phyloP scores from a whole-genome alignment of 2,888 invertebrate species.

The Drosophila parthenogenetica region DNA sequence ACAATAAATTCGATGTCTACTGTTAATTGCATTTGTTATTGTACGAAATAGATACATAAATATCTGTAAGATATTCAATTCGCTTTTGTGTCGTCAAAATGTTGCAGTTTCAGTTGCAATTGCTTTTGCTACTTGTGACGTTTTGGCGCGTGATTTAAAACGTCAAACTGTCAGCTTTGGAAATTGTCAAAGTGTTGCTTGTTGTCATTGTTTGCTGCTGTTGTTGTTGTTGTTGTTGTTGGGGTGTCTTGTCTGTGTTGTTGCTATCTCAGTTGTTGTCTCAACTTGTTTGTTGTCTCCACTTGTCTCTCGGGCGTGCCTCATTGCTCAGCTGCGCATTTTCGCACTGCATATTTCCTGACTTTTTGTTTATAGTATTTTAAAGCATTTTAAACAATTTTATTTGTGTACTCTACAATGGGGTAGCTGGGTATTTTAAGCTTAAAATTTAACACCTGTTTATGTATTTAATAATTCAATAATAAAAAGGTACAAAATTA shows the following conservation, averaged over 20 bases:
- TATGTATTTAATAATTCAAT: too few relatives aligned
- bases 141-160: conserved; percentile 74
- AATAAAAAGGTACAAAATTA: too few relatives aligned
- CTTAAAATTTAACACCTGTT: background rate
- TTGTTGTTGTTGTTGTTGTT: conserved; percentile 1
- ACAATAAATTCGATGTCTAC: conserved; percentile 32
- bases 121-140: conserved; percentile 41
- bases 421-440: background rate
- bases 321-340: conserved; percentile 42
- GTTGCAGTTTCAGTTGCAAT: conserved; percentile 41
- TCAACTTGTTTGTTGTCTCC: conserved; percentile 46
- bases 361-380: conserved; percentile 39
- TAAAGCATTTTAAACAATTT: conserved; percentile 34
- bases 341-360: conserved; percentile 53
- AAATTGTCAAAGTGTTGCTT: conserved; percentile 54
- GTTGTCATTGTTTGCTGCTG: conserved; percentile 6
- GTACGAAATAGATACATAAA: conserved; percentile 45
- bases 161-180: conserved; percentile 72
- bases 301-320: conserved; percentile 51
- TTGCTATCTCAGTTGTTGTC: conserved; percentile 24
- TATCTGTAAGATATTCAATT: conserved; percentile 59
- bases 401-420: conserved; percentile 3
- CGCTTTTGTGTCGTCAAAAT: background rate
- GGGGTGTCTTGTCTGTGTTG: conserved; percentile 10
- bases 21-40: conserved; percentile 54